Base-by-base conservation (phyloP, 2,888 invertebrate species). In the Andrena praecox region DNA sequence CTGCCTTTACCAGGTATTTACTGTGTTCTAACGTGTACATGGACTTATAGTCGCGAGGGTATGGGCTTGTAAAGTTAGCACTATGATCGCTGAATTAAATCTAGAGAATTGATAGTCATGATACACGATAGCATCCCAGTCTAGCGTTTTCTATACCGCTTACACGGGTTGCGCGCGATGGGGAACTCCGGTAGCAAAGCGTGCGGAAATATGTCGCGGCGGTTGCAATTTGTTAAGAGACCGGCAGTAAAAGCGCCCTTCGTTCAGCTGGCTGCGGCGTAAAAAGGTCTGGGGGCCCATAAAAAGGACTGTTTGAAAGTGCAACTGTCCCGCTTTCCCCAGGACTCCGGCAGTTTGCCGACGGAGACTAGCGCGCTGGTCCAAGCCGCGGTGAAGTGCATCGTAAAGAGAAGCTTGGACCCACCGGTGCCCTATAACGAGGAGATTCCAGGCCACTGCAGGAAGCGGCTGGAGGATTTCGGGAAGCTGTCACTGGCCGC, bases 401-500 rank as follows among this genome's bases (percentile, higher is more conserved):
- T 95, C 88, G 94, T 94, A 42, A 92, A 94, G 64, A 93, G 94
- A 59, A 94, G 94, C 85, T 89, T 93, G 62, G 93, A 93, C 27
- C 91, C 92, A 2, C 89, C 92, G 4, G 79, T 93, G 5, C 86
- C 91, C 1, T 89, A 86, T 80, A 91, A 89, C 84, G 91, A 92
- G 52, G 94, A 94, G 77, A 91, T 94, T 24, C 94, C 94, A 0
- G 92, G 92, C 0, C 94, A 94, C 79, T 94, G 94, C 80, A 93
- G 94, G 70, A 94, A 94, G 82, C 93, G 95, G 10, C 93, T 95
- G 27, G 94, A 95, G 60, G 95, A 95, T 87, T 94, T 95, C 82
- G 95, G 95, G 2, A 94, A 95, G 81, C 90, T 95, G 60, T 94
- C 95, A 1, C 87, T 95, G 56, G 94, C 95, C 59, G 94, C 94